phyloP scores from a whole-genome alignment of 2,797 vertebrate species.

The Crenuchus spilurus region DNA sequence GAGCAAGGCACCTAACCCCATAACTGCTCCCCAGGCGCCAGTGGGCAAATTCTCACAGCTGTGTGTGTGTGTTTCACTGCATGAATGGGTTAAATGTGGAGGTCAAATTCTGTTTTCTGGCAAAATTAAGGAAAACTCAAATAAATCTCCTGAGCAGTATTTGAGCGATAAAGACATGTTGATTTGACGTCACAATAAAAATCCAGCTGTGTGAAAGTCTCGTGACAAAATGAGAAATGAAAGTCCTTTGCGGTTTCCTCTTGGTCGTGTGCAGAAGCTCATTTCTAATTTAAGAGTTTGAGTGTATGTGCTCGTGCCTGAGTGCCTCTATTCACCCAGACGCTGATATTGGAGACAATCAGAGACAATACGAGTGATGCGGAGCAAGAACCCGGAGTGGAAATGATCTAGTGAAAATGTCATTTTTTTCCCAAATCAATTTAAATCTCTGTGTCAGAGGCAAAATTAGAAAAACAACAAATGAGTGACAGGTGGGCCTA shows the following conservation, averaged over 20 bases:
- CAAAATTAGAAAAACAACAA: conserved; percentile 22
- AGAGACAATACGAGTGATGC: not conserved
- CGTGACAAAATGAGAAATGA: conserved; percentile 4
- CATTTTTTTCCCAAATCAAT: not conserved
- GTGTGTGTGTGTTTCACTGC: too few species aligned
- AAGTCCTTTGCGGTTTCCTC: not conserved
- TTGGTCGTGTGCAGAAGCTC: not conserved
- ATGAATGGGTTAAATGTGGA: too few species aligned
- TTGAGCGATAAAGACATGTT: too few species aligned
- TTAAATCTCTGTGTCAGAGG: not conserved
- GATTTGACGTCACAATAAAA: too few species aligned
- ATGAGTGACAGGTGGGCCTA: not conserved
- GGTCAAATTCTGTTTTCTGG: too few species aligned
- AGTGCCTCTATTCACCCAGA: not conserved
- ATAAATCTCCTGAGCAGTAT: too few species aligned
- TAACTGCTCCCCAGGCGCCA: too few species aligned
- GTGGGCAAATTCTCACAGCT: too few species aligned
- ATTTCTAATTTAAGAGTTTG: not conserved
- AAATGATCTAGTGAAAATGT: not conserved
- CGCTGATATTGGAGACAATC: not conserved
- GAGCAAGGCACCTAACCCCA: too few species aligned
- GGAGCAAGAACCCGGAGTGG: not conserved
- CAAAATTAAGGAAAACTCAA: too few species aligned
- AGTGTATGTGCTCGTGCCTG: not conserved
- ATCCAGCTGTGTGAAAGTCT: too few species aligned